Evolutionary conservation across 2,888 invertebrate genomes (phyloP).

Genomic region (Bellardia pandia): DNA sequence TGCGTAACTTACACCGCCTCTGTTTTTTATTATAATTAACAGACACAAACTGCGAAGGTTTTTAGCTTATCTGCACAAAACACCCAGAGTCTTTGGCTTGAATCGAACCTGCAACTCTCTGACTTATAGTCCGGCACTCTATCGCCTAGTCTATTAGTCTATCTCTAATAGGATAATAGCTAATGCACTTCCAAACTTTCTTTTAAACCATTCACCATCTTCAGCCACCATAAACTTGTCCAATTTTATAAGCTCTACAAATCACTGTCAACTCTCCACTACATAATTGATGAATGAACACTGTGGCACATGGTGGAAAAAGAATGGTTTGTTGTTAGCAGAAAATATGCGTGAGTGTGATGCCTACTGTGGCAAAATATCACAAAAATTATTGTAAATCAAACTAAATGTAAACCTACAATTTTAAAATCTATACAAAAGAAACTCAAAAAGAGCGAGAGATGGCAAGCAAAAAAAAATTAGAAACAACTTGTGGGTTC

Average conservation of each 20-base stretch:
- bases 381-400: slow-evolving; percentile 69
- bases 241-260: slow-evolving; percentile 13
- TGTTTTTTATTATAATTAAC: too few species aligned
- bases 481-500: slow-evolving; percentile 65
- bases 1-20: too few species aligned
- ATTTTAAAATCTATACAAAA: slow-evolving; percentile 26
- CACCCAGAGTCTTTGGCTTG: too few species aligned
- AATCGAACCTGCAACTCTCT: too few species aligned
- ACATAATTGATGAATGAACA: slow-evolving; percentile 60
- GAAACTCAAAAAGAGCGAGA: slow-evolving; percentile 34
- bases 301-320: slow-evolving; percentile 41
- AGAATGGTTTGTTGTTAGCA: slow-evolving; percentile 52
- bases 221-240: slow-evolving; percentile 23
- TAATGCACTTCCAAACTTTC: neutral
- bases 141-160: too few species aligned
- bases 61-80: too few species aligned
- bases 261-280: slow-evolving; percentile 52
- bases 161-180: too few species aligned
- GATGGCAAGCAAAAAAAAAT: slow-evolving; percentile 27
- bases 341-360: slow-evolving; percentile 72
- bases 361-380: slow-evolving; percentile 70
- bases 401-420: slow-evolving; percentile 69
- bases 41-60: too few species aligned
- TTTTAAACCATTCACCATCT: neutral
- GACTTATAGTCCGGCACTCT: too few species aligned